A percentile compares a stretch with the other conserved stretches of the same genome.
Conservation (phyloP, 2,888 invertebrate species). For the Cephonodes hylas region DNA sequence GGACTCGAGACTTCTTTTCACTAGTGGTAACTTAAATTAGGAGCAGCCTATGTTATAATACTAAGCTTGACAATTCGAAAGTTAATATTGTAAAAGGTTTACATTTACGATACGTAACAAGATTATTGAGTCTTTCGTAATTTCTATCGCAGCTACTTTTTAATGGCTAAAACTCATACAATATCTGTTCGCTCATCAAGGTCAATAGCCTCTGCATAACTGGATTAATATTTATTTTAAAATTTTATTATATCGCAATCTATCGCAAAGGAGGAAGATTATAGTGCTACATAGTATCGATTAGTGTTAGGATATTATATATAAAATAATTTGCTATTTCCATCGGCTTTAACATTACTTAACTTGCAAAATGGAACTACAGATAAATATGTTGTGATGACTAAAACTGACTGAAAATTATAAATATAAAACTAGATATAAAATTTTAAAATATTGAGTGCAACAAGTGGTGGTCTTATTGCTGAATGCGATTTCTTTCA, state of each 20-base stretch:
- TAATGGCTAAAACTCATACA: not conserved
- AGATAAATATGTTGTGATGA: too few relatives aligned
- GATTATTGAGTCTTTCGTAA: not conserved
- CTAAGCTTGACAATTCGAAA: not conserved
- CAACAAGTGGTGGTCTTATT: too few relatives aligned
- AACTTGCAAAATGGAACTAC: too few relatives aligned
- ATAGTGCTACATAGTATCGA: not conserved
- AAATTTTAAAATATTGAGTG: too few relatives aligned
- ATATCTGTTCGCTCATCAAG: slow-evolving; percentile 17
- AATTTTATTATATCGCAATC: not conserved
- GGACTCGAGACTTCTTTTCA: too few relatives aligned
- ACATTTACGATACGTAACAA: not conserved
- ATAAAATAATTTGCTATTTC: not conserved
- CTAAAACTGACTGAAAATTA: too few relatives aligned
- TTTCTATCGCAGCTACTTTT: not conserved
- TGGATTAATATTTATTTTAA: too few relatives aligned
- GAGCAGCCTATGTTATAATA: not conserved
- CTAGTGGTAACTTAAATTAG: not conserved
- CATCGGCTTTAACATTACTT: too few relatives aligned
- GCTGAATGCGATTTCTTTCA: too few relatives aligned
- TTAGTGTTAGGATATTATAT: not conserved
- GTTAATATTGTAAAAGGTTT: not conserved
- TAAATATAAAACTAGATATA: too few relatives aligned
- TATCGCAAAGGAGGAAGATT: not conserved
- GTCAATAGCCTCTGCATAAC: slow-evolving; percentile 28